Conservation (phyloP, 2,113 vertebrate species). For the Willisornis vidua region DNA sequence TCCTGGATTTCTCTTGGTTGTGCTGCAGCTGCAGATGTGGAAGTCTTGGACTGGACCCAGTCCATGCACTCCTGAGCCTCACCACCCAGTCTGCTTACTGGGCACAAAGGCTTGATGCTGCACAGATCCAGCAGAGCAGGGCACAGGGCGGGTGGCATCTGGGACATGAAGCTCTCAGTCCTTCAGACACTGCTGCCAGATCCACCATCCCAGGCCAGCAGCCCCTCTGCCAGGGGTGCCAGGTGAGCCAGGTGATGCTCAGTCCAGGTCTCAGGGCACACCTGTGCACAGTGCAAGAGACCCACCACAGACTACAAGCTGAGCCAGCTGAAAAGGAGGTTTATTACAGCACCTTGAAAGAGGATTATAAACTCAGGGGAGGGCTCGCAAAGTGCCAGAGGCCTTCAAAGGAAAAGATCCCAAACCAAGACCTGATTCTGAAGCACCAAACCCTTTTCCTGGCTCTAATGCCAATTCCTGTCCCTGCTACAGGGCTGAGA, state of each 20-base stretch:
- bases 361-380: slow-evolving; percentile 25
- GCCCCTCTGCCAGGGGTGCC: rapidly evolving
- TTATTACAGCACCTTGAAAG: slow-evolving; percentile 23
- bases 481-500: neutral
- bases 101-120: neutral
- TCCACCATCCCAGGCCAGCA: neutral
- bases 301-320: slow-evolving; percentile 9
- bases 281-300: neutral
- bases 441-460: neutral
- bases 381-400: slow-evolving; percentile 12
- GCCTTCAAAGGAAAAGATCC: slow-evolving; percentile 20
- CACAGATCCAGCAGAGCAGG: neutral
- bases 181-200: neutral
- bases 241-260: neutral
- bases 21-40: neutral
- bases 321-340: neutral
- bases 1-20: neutral
- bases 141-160: rapidly evolving
- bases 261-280: neutral
- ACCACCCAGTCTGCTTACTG: neutral
- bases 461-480: neutral
- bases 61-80: rapidly evolving
- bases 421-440: neutral
- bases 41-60: neutral
- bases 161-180: neutral